A percentile compares a stretch with the other conserved stretches of the same genome.
Conservation (phyloP, 1,140 invertebrate species). For the Mycetomoellerius zeteki region DNA sequence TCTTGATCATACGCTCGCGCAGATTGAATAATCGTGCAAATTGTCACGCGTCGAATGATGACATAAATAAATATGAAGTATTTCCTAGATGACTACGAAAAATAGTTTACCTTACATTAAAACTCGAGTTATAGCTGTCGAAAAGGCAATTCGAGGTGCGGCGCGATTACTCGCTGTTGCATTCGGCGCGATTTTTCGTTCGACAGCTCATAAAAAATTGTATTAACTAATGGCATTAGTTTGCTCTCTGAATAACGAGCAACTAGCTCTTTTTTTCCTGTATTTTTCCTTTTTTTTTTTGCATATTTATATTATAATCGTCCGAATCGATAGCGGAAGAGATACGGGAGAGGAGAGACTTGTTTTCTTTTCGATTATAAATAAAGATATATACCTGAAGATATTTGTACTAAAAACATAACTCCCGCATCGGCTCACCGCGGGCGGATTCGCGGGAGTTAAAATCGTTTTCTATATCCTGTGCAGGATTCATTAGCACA, state of each 20-base stretch:
- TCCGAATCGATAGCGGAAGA: slow-evolving; percentile 44
- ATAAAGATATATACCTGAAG: slow-evolving; percentile 67
- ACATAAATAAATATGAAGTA: slow-evolving; percentile 69
- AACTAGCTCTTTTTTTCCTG: slow-evolving; percentile 1
- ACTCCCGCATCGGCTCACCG: slow-evolving; percentile 12
- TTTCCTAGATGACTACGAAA: slow-evolving; percentile 50
- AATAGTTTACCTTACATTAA: slow-evolving; percentile 59
- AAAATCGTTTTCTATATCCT: slow-evolving; percentile 58
- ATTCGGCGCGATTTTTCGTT: slow-evolving; percentile 39
- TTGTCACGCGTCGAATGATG: slow-evolving; percentile 9
- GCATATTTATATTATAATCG: slow-evolving; percentile 7
- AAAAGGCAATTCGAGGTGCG: slow-evolving; percentile 42
- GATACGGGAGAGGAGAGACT: slow-evolving; percentile 13
- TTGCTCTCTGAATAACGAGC: background rate
- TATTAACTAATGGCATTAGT: slow-evolving; percentile 43
- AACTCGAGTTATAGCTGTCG: slow-evolving; percentile 48
- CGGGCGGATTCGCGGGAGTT: slow-evolving; percentile 30
- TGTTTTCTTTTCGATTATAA: slow-evolving; percentile 53
- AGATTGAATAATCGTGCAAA: background rate
- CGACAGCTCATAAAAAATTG: slow-evolving; percentile 46
- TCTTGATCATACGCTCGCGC: background rate
- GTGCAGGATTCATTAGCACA: slow-evolving; percentile 45
- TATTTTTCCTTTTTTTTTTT: background rate
- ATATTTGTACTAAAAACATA: slow-evolving; percentile 75
- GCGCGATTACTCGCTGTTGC: background rate